Conservation (phyloP, 2,888 invertebrate genomes). For the Morpho achilles region DNA sequence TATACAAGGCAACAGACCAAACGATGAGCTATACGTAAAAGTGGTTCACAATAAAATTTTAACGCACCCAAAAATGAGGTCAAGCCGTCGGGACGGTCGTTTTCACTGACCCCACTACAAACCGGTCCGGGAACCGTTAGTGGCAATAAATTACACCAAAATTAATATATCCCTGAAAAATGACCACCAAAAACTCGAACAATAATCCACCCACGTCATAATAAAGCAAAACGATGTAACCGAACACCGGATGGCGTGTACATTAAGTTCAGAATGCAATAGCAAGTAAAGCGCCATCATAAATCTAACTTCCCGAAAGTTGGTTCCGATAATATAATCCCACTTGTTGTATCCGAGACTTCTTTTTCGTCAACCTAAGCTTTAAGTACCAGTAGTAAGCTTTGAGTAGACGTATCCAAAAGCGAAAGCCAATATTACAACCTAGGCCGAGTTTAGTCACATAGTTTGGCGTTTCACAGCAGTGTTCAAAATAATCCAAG, state of each 20-base stretch:
- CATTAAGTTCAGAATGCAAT: conserved; percentile 26
- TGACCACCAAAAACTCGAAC: conserved; percentile 27
- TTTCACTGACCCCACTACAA: conserved; percentile 25
- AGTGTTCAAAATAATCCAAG: too few species aligned
- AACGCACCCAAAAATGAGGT: conserved; percentile 21
- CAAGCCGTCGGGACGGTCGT: conserved; percentile 20
- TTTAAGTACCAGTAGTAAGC: too few species aligned
- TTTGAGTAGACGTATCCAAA: too few species aligned
- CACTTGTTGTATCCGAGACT: too few species aligned
- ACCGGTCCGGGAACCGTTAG: conserved; percentile 29
- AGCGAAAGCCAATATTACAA: too few species aligned
- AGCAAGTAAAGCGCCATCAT: conserved; percentile 11
- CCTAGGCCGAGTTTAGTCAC: too few species aligned
- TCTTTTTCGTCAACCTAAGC: too few species aligned
- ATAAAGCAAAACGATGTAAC: conserved; percentile 14
- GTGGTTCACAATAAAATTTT: conserved; percentile 20
- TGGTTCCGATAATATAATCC: too few species aligned
- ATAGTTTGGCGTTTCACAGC: too few species aligned
- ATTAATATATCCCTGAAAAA: conserved; percentile 39
- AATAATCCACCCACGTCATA: conserved; percentile 16
- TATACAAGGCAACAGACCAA: background rate
- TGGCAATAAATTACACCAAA: conserved; percentile 25
- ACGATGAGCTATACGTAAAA: conserved; percentile 21
- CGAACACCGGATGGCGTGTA: conserved; percentile 13
- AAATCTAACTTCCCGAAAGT: conserved; percentile 1